These are phyloP conservation scores for Neodiprion virginianus DNA, from an alignment of 1,140 invertebrate species.

Conservation along the genomic window DNA sequence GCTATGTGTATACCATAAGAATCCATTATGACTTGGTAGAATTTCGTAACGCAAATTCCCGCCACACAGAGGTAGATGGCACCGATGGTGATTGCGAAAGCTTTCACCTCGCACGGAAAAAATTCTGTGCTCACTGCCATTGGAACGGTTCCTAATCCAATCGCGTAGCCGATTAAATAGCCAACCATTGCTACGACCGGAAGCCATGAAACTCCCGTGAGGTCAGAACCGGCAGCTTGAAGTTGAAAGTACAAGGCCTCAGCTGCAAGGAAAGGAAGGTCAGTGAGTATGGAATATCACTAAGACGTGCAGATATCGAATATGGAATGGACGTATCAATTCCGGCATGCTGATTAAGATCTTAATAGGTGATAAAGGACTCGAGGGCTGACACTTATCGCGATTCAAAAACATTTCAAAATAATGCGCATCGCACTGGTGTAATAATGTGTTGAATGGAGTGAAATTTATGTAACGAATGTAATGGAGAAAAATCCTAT, in stretches of 20 bases:
- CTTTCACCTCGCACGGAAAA: conserved; percentile 73
- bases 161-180: conserved; percentile 71
- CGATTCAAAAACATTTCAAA: too few relatives aligned
- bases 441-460: too few relatives aligned
- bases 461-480: too few relatives aligned
- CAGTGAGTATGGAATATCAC: too few relatives aligned
- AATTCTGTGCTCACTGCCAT: conserved; percentile 77
- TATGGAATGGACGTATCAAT: too few relatives aligned
- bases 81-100: conserved; percentile 70
- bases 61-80: conserved; percentile 69
- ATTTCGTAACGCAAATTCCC: conserved; percentile 70
- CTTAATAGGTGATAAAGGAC: too few relatives aligned
- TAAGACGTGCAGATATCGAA: too few relatives aligned
- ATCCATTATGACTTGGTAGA: conserved; percentile 68
- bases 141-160: conserved; percentile 74
- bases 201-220: conserved; percentile 62
- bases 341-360: too few relatives aligned
- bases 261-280: conserved; percentile 2
- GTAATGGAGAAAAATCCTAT: too few relatives aligned
- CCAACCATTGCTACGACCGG: conserved; percentile 67
- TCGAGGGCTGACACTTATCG: too few relatives aligned
- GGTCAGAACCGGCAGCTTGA: conserved; percentile 53
- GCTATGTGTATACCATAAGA: conserved; percentile 68
- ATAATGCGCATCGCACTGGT: too few relatives aligned
- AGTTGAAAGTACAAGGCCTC: conserved; percentile 66